A percentile compares a stretch with the other conserved stretches of the same genome.
These are phyloP conservation scores for Dicrurus megarhynchus DNA, from an alignment of 2,113 vertebrate genomes.

Conservation along the genomic window DNA sequence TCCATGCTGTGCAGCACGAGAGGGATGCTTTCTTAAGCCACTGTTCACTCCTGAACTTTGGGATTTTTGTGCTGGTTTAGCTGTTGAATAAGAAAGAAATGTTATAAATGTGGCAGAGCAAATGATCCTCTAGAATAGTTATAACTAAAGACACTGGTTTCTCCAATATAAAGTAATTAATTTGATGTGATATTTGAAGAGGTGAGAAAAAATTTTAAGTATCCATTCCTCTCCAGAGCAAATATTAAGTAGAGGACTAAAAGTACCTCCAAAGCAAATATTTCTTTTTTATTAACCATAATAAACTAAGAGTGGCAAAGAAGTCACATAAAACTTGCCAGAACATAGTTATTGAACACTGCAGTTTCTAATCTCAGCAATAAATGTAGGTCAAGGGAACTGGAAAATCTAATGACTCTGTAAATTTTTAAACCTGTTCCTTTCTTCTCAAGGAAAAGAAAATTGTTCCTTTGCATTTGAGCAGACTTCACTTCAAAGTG, in stretches of 20 bases:
- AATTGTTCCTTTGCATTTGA: background rate
- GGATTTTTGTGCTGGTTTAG: background rate
- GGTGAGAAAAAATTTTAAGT: background rate
- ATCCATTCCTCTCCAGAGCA: conserved; percentile 11
- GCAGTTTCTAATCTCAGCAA: conserved; percentile 25
- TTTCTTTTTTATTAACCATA: conserved; percentile 38
- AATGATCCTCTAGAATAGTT: background rate
- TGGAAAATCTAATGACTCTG: conserved; percentile 39
- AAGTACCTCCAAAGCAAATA: conserved; percentile 34
- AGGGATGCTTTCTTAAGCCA: background rate
- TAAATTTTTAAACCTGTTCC: conserved; percentile 56
- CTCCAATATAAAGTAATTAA: background rate
- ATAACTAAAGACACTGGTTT: background rate
- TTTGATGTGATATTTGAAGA: conserved; percentile 26
- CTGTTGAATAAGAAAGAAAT: background rate
- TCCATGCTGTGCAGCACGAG: background rate
- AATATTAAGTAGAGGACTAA: conserved; percentile 32
- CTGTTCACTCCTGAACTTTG: rapidly evolving
- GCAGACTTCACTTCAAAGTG: background rate
- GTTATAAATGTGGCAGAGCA: background rate
- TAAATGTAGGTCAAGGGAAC: conserved; percentile 51
- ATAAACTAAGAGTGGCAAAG: conserved; percentile 27
- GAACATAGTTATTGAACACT: conserved; percentile 23
- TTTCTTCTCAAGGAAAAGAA: conserved; percentile 42
- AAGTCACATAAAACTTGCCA: conserved; percentile 22